Evolutionary conservation across 2,113 vertebrate species (phyloP), one percentile per base, ranked within the genome.

Genomic region (Aspiorhynchus laticeps): DNA sequence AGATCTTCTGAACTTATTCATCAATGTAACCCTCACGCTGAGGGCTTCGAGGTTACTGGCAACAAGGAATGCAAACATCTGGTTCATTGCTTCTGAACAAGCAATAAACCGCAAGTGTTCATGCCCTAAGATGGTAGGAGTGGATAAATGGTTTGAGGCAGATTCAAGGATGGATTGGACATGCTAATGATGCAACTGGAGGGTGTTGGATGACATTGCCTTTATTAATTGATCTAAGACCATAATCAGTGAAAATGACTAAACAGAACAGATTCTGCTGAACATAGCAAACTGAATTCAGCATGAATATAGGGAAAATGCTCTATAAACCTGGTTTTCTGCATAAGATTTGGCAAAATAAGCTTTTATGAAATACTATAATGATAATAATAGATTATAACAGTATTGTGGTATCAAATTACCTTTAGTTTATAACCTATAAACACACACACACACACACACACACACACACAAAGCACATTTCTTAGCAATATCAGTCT

Each of bases 151-250:
- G 75, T 77, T 48, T n/a, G n/a, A 28, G n/a, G 24, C 24, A 38
- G 56, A 61, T 61, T 61, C 24, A 61, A 61, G 71, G 71, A 74
- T 74, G 71, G 71, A 74, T 41, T 74, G 71, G 71, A n/a, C 71
- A 41, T n/a, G 71, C 36, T 41, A 21, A 41, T 73, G 69, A 73
- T 24, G 9, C 36, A 73, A n/a, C 69, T 33, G 31, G 31, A 71
- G 67, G 31, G 33, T 38, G 69, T 41, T 73, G 33, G 69, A 11
- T 36, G 69, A 73, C 9, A 21, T 73, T 73, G 69, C 9, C 19
- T 73, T 73, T 73, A 38, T 10, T 24, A 73, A 41, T 36, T 73
- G 33, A 24, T 73, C 36, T 24, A 73, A 73, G 33, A 71, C 33
- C 33, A 24, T 41, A 73, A 73, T 73, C 36, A 24, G 11, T 73